Evolutionary conservation across 2,888 invertebrate genomes (phyloP), one percentile per base, ranked within the genome.

Genomic region (Shargacucullia verbasci): DNA sequence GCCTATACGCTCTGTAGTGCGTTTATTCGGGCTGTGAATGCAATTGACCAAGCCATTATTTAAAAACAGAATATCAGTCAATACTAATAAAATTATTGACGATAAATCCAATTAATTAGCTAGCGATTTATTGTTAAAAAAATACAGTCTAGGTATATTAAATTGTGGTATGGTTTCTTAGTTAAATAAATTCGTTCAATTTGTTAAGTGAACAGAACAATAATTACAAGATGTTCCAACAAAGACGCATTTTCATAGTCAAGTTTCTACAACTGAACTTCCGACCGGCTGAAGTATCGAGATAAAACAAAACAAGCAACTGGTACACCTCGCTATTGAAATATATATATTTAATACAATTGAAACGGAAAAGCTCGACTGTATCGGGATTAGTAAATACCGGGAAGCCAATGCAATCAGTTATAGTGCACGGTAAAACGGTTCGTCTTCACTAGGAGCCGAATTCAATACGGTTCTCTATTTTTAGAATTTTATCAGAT

Each of bases 331-430:
- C n/a, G n/a, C n/a, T n/a, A n/a, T n/a, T n/a, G n/a, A n/a, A n/a
- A n/a, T n/a, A n/a, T n/a, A n/a, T n/a, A n/a, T n/a, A n/a, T n/a
- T n/a, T n/a, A n/a, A n/a, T n/a, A n/a, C n/a, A n/a, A n/a, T n/a
- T n/a, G n/a, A 13, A 38, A 12, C 25, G 20, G 12, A 34, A 13
- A 12, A 25, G 13, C 12, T 43, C 33, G 35, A 11, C 40, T 35
- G 14, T 6, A 29, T 37, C 11, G n/a, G 12, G 25, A 38, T 33
- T 48, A 10, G 31, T 39, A 20, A 56, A 45, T 38, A 49, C 41
- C 33, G 15, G 12, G 35, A 47, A 7, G 40, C 33, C 10, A 15
- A 13, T 48, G 33, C 37, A 57, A 65, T 50, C 45, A 35, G 41
- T 41, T 41, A 38, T 35, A 55, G 47, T 35, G 45, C 35, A 38